phyloP scores from a whole-genome alignment of 2,113 vertebrate species.

The Daboia siamensis region DNA sequence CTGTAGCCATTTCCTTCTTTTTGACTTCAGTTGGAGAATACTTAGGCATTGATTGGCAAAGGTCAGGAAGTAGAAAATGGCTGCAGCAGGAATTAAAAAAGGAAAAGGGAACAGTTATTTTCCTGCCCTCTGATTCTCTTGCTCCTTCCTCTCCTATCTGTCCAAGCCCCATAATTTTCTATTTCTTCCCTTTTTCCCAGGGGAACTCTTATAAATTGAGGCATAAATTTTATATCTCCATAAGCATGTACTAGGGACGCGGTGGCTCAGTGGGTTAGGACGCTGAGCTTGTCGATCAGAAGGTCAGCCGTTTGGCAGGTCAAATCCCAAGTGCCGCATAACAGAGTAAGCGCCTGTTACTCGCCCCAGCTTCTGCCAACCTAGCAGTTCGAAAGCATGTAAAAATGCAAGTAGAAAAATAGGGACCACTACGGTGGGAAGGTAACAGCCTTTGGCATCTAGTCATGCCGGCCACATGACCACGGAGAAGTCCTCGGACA shows the following conservation, averaged over 20 bases:
- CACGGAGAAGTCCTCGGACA: no score
- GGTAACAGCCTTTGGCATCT: no score
- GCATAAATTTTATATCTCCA: not conserved
- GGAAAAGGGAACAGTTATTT: not conserved
- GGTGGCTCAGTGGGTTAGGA: no score
- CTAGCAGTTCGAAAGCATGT: no score
- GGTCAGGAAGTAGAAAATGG: not conserved
- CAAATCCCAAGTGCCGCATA: no score
- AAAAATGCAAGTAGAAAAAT: no score
- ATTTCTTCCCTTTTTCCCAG: not conserved
- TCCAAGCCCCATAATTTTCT: not conserved
- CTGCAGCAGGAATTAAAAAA: not conserved
- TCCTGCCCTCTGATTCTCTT: not conserved
- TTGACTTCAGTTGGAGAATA: not conserved
- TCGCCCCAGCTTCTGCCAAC: no score
- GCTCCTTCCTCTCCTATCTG: not conserved
- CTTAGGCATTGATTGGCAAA: not conserved
- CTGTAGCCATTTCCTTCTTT: not conserved
- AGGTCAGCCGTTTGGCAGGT: no score
- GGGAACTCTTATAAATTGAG: not conserved
- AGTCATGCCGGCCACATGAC: no score
- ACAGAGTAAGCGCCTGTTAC: no score
- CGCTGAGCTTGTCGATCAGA: no score
- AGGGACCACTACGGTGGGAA: no score
- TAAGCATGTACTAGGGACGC: not conserved